Evolutionary conservation across 2,888 invertebrate species (phyloP), one percentile per base, ranked within the genome.

Genomic region (Macrosiphum euphorbiae): DNA sequence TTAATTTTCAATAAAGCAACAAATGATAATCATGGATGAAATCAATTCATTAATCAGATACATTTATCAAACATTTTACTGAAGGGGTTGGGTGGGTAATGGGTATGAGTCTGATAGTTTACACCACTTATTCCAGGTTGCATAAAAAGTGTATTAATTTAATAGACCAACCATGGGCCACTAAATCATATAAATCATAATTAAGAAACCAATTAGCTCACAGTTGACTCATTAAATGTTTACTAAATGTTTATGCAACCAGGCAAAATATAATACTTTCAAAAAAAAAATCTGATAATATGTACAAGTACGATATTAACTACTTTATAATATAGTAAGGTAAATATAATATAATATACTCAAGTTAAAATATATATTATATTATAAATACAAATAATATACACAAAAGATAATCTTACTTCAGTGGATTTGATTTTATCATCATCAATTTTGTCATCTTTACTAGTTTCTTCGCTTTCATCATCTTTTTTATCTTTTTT

Each of bases 381-480:
- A 35, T 35, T 8, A 86, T 47, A 47, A 86, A 86, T 44, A 11
- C 35, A 47, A 86, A 86, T 44, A 11, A 20, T 44, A 89, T 8
- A 47, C 4, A 47, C 26, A 91, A 44, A 88, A 52, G 47, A 44
- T 50, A 7, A 47, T 24, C 94, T 90, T 67, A 94, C 94, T 67
- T 94, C 94, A 24, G 47, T 67, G 26, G 28, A 86, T 90, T 94
- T 94, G 55, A 87, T 85, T 91, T 94, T 94, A 16, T 95, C 96
- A 92, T 96, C 96, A 95, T 96, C 96, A 94, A 96, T 96, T 85
- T 96, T 96, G 95, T 97, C 97, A 35, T 96, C 96, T 94, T 96
- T 96, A 95, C 96, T 96, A 95, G 96, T 96, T 95, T 96, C 96
- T 88, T 96, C 96, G 95, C 96, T 95, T 95, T 96, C 96, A 95